phyloP scores from a whole-genome alignment of 2,113 vertebrate genomes.

The Gopherus flavomarginatus region DNA sequence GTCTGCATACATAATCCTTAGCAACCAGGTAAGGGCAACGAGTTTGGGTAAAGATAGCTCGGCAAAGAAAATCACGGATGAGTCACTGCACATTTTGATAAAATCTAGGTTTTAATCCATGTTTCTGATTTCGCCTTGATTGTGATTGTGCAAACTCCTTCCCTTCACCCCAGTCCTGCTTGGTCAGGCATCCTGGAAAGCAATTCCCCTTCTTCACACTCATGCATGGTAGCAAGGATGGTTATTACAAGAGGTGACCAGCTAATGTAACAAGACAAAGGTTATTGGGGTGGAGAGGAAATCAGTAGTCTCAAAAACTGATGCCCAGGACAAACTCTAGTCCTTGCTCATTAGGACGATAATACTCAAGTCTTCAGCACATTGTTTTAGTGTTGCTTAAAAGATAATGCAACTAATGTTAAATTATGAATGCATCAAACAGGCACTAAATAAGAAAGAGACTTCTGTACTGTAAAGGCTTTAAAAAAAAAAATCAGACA shows the following conservation, averaged over 20 bases:
- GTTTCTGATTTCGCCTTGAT: neutral
- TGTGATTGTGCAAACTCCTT: neutral
- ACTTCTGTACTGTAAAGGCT: neutral
- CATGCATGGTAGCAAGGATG: neutral
- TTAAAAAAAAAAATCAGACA: slow-evolving; percentile 27
- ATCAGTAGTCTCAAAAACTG: neutral
- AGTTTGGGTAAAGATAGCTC: neutral
- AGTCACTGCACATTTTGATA: neutral
- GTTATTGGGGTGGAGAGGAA: neutral
- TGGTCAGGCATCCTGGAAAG: neutral
- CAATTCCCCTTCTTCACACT: neutral
- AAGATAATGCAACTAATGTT: neutral
- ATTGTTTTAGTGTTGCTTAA: neutral
- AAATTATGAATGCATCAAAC: neutral
- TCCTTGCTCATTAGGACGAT: too few relatives aligned
- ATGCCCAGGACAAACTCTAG: neutral
- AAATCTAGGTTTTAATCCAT: neutral
- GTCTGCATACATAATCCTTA: neutral
- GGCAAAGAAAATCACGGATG: neutral
- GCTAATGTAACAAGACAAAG: neutral
- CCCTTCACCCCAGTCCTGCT: neutral
- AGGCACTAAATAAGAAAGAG: neutral
- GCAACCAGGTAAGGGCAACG: neutral
- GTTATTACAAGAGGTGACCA: neutral
- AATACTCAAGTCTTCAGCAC: neutral